These are phyloP conservation scores for Fistularia tabacaria DNA, from an alignment of 2,797 vertebrate genomes.

Conservation along the genomic window DNA sequence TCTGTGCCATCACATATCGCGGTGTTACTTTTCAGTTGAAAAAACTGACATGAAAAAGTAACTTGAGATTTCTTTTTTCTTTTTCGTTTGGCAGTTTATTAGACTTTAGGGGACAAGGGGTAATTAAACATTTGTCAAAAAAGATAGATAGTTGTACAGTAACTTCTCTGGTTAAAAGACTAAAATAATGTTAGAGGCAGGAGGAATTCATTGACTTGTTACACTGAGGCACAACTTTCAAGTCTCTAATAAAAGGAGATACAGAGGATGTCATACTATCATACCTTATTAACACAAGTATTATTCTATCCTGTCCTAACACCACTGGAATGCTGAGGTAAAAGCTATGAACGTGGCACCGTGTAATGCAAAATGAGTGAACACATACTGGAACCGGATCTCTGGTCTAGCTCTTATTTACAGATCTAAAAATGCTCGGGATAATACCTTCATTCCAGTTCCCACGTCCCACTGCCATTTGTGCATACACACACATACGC, in stretches of 20 bases:
- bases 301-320: slow-evolving; percentile 53
- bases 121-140: slow-evolving; percentile 66
- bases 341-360: slow-evolving; percentile 57
- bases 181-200: slow-evolving; percentile 68
- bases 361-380: slow-evolving; percentile 38
- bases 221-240: slow-evolving; percentile 69
- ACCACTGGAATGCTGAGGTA: slow-evolving; percentile 66
- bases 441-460: slow-evolving; percentile 57
- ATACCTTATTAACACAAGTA: slow-evolving; percentile 58
- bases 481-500: slow-evolving; percentile 26
- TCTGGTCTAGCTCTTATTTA: slow-evolving; percentile 62
- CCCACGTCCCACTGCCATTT: slow-evolving; percentile 19
- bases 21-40: background rate
- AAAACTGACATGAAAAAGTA: slow-evolving; percentile 6
- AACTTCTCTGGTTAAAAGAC: slow-evolving; percentile 67
- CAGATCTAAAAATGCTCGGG: slow-evolving; percentile 30
- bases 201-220: slow-evolving; percentile 62
- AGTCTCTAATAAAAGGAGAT: slow-evolving; percentile 63
- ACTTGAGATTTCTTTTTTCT: slow-evolving; percentile 2
- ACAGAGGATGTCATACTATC: slow-evolving; percentile 56
- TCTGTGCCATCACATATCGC: no score
- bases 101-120: slow-evolving; percentile 51
- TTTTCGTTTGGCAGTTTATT: slow-evolving; percentile 73
- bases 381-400: slow-evolving; percentile 45
- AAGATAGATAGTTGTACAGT: slow-evolving; percentile 65